Evolutionary conservation across 2,113 vertebrate genomes (phyloP).

Genomic region (Patagioenas fasciata): DNA sequence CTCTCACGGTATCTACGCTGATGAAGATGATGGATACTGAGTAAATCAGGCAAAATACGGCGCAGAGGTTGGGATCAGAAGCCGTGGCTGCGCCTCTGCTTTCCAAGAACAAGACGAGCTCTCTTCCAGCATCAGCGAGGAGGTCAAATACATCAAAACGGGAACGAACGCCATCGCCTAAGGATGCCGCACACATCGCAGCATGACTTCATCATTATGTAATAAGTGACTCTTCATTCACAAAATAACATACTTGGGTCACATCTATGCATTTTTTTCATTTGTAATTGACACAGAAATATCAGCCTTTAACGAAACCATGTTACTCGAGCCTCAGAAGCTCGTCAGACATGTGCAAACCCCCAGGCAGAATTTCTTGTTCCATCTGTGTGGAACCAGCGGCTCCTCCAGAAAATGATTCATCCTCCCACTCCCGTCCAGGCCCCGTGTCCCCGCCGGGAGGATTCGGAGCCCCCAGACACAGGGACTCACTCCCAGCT

Average conservation of each 20-base stretch:
- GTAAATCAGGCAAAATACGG: neutral
- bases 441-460: neutral
- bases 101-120: neutral
- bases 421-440: constrained; percentile 39
- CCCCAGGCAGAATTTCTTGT: neutral
- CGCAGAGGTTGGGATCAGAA: neutral
- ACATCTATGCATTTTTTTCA: neutral
- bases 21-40: neutral
- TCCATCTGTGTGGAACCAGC: neutral
- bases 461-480: neutral
- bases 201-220: neutral
- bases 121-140: neutral
- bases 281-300: neutral
- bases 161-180: neutral
- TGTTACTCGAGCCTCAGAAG: neutral
- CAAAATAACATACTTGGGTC: neutral
- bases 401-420: neutral
- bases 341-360: neutral
- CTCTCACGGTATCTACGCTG: fast-evolving
- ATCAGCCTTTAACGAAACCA: neutral
- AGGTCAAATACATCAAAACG: neutral
- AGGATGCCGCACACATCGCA: neutral
- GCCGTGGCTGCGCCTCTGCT: neutral
- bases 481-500: neutral
- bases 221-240: neutral